Conservation (phyloP, 1,140 invertebrate species). For the Drosophila orosa region DNA sequence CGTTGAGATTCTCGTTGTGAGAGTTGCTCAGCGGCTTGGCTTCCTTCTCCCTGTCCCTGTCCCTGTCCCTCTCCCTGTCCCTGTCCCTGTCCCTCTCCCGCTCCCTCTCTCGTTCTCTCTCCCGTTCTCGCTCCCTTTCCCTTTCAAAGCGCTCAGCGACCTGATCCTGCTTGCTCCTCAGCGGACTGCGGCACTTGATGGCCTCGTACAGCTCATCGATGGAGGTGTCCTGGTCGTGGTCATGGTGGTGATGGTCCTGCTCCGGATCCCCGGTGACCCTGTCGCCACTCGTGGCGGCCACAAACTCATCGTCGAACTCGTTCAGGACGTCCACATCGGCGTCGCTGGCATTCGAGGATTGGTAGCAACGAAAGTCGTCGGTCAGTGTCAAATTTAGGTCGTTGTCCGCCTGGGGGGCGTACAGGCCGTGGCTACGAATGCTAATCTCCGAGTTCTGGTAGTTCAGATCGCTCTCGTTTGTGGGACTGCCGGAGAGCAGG, state of each 20-base stretch:
- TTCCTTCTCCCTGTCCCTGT: background rate
- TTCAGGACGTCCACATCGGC: conserved; percentile 73
- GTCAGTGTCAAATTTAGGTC: conserved; percentile 79
- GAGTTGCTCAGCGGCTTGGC: conserved; percentile 22
- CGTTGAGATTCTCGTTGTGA: conserved; percentile 67
- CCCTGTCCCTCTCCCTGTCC: background rate
- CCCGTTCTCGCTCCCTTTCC: conserved; percentile 17
- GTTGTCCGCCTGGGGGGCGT: conserved; percentile 86
- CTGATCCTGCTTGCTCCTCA: conserved; percentile 46
- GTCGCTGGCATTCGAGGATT: conserved; percentile 82
- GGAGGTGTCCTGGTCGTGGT: conserved; percentile 69
- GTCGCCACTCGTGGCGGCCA: conserved; percentile 36
- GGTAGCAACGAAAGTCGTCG: conserved; percentile 82
- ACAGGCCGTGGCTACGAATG: conserved; percentile 86
- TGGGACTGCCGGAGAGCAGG: conserved; percentile 84
- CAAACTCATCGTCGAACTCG: conserved; percentile 80
- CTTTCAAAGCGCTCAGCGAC: conserved; percentile 20
- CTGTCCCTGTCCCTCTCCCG: background rate
- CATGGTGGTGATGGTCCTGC: conserved; percentile 21
- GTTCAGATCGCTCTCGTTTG: conserved; percentile 87
- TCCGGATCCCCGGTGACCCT: conserved; percentile 9
- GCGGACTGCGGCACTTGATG: conserved; percentile 74
- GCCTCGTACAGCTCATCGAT: conserved; percentile 83
- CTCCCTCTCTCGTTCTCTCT: background rate
- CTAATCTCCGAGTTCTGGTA: conserved; percentile 88